These are phyloP conservation scores for Caerostris darwini DNA, from an alignment of 1,140 invertebrate species.

Conservation along the genomic window DNA sequence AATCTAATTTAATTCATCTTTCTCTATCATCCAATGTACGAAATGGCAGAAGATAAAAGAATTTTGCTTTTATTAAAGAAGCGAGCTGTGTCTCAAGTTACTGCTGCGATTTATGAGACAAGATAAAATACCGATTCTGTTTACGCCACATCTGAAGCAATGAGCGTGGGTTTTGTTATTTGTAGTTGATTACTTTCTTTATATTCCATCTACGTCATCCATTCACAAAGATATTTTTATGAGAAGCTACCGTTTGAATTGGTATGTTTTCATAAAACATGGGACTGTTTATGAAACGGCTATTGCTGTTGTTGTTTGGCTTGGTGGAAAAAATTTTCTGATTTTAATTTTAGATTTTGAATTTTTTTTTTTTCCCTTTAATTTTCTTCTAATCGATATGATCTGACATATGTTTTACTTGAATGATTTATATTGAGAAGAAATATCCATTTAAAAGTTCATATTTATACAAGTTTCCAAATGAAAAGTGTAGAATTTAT, in stretches of 20 bases:
- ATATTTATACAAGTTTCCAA: no score
- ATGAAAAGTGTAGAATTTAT: no score
- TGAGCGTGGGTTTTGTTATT: background rate
- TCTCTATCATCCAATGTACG: background rate
- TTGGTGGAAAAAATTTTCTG: no score
- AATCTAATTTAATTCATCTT: background rate
- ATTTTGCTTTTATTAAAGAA: background rate
- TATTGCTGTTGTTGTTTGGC: no score
- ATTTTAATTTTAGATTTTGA: no score
- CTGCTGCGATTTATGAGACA: background rate
- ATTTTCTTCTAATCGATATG: no score
- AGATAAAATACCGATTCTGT: background rate
- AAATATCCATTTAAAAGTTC: no score
- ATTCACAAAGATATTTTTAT: constrained; percentile 3
- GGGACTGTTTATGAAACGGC: background rate
- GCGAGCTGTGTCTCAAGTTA: background rate
- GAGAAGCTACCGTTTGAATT: background rate
- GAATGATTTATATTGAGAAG: no score
- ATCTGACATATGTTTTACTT: no score
- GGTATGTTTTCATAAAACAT: background rate
- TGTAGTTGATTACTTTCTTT: background rate
- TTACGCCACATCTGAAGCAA: background rate
- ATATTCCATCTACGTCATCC: background rate
- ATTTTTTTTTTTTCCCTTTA: no score
- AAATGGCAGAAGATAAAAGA: background rate